Conservation (phyloP, 37 sponge, comb jelly and placozoan species). For the Cladorhizidae sp. region DNA sequence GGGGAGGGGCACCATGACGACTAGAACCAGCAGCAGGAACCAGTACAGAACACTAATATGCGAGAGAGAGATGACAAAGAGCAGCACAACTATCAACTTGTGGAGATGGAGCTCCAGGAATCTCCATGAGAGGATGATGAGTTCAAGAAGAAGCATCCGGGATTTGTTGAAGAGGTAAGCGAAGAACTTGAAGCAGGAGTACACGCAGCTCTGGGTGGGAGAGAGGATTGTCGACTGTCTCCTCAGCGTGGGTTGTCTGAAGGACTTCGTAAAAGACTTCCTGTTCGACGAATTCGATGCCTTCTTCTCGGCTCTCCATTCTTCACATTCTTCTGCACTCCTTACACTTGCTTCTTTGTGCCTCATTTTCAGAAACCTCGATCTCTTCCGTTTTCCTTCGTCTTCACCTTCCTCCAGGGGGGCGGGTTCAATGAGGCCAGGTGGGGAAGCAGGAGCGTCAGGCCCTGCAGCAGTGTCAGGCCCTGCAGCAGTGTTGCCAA, state of each 20-base stretch:
- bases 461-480: too few species aligned
- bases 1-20: slow-evolving; percentile 36
- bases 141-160: not conserved
- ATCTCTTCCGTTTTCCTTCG: too few species aligned
- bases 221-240: not conserved
- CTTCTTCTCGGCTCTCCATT: too few species aligned
- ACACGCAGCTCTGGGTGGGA: not conserved
- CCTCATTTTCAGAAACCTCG: too few species aligned
- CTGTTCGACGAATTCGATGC: too few species aligned
- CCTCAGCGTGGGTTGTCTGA: not conserved
- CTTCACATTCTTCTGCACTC: too few species aligned
- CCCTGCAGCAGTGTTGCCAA: too few species aligned
- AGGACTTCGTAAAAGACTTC: too few species aligned
- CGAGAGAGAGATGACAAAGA: slow-evolving; percentile 46
- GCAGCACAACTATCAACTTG: slow-evolving; percentile 45
- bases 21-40: slow-evolving; percentile 45
- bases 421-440: too few species aligned
- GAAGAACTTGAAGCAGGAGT: slow-evolving; percentile 7
- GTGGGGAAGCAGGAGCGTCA: too few species aligned
- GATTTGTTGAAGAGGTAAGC: slow-evolving; percentile 23
- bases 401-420: too few species aligned
- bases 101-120: slow-evolving; percentile 69
- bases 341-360: too few species aligned
- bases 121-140: slow-evolving; percentile 55
- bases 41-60: slow-evolving; percentile 55